Conservation (phyloP, 2,888 invertebrate species). For the Rhagonycha fulva region DNA sequence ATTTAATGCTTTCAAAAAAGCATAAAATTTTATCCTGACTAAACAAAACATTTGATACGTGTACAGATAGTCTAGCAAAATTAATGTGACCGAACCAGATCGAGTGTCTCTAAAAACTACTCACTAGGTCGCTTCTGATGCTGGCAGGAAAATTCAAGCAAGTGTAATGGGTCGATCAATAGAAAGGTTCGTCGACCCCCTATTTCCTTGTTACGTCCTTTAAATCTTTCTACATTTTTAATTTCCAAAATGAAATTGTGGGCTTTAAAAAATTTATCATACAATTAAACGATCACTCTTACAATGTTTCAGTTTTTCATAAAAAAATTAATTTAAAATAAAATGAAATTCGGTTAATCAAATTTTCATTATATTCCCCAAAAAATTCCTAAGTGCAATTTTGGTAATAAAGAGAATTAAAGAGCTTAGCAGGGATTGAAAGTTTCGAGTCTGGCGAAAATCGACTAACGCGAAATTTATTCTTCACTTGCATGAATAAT, state of each 20-base stretch:
- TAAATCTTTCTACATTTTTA: constrained; percentile 10
- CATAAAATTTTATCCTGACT: not conserved
- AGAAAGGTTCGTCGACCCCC: constrained; percentile 27
- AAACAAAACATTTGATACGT: not conserved
- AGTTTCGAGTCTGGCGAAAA: not conserved
- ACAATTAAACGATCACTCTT: not conserved
- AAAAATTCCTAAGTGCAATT: not conserved
- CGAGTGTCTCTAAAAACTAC: constrained; percentile 12
- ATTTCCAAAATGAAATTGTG: not conserved
- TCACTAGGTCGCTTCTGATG: constrained; percentile 22
- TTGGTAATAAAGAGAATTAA: not conserved
- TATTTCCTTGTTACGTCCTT: constrained; percentile 5
- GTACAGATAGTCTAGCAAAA: not conserved
- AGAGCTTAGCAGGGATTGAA: not conserved
- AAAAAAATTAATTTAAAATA: not conserved
- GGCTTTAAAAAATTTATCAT: not conserved
- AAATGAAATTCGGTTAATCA: not conserved
- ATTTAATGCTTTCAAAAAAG: not conserved
- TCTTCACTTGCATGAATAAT: not conserved
- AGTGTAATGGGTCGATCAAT: constrained; percentile 30
- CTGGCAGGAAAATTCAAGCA: constrained; percentile 25
- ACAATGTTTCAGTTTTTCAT: not conserved
- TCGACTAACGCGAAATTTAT: not conserved
- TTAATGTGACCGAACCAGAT: constrained; percentile 14
- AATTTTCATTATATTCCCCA: not conserved